Base-by-base conservation (phyloP, 2,797 vertebrate species). In the Microcaecilia unicolor region DNA sequence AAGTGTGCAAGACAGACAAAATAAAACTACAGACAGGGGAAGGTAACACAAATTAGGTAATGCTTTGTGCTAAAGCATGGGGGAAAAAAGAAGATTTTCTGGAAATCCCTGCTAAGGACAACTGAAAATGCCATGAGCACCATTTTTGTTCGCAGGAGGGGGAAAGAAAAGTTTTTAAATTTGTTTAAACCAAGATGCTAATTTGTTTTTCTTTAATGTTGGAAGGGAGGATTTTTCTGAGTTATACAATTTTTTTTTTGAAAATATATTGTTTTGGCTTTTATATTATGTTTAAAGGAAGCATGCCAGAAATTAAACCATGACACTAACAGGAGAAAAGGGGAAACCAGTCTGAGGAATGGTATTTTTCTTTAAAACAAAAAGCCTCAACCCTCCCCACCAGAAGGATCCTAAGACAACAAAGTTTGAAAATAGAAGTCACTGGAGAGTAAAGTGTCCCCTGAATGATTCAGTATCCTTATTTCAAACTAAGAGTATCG, bases 1-100 rank as follows among this genome's bases (percentile, higher is more conserved):
- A 78, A 73, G 64, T 74, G 76, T 76, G 78, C 70, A 78, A 71
- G 74, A 74, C 76, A 78, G 76, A 70, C 69, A 78, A 79, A 81
- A 76, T 67, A 74, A n/a, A 79, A 72, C 58, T 75, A 74, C 67
- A 67, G 61, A 67, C n/a, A 55, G 54, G 44, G 53, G 46, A 55
- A 69, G 58, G 72, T 69, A 78, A 79, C 76, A 81, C 72, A 81
- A 80, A 81, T 74, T 55, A 63, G 34, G 70, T 72, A 68, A 68
- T 73, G 58, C 16, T 58, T 70, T 71, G 61, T n/a, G 53, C 68
- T 70, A 78, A 76, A 50, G 73, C 70, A 77, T 74, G n/a, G n/a
- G n/a, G n/a, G 47, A 71, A 44, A 19, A 44, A 19, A 22, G 39
- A 65, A 48, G 4, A 55, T n/a, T n/a, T n/a, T 41, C 47, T 62